Evolutionary conservation across 1,140 invertebrate species (phyloP).

Genomic region (Sesamia nonagrioides): DNA sequence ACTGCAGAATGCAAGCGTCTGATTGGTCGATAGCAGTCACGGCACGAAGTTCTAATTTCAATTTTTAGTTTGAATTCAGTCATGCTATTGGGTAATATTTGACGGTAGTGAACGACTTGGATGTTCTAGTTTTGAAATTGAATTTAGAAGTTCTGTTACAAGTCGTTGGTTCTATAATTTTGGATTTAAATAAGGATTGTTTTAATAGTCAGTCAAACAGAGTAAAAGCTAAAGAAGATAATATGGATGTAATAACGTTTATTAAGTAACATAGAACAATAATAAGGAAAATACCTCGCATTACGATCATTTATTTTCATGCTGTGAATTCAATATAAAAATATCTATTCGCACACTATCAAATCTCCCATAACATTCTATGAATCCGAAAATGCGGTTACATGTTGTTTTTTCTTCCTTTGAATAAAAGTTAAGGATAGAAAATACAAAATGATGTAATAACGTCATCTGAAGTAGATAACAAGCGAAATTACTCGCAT

Average conservation of each 20-base stretch:
- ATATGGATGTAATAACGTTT: not conserved
- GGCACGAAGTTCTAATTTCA: conserved; percentile 46
- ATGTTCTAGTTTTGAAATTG: conserved; percentile 48
- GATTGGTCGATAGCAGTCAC: conserved; percentile 43
- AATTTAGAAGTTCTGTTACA: conserved; percentile 38
- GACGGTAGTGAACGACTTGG: conserved; percentile 35
- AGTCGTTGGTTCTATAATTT: conserved; percentile 6
- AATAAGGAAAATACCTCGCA: not conserved
- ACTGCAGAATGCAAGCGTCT: conserved; percentile 41
- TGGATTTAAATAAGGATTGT: conserved; percentile 17
- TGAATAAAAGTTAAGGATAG: not conserved
- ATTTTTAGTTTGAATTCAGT: conserved; percentile 51
- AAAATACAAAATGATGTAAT: not conserved
- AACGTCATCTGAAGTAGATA: not conserved
- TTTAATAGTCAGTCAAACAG: not conserved
- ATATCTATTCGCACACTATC: no score
- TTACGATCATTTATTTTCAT: not conserved
- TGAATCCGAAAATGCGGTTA: no score
- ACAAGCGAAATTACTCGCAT: not conserved
- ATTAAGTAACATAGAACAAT: no score
- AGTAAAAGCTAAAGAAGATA: not conserved
- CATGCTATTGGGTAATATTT: conserved; percentile 50
- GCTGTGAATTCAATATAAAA: no score
- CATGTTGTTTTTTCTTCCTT: no score
- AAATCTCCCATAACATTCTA: no score